phyloP scores from a whole-genome alignment of 2,888 invertebrate species.

The Fragum whitleyi region DNA sequence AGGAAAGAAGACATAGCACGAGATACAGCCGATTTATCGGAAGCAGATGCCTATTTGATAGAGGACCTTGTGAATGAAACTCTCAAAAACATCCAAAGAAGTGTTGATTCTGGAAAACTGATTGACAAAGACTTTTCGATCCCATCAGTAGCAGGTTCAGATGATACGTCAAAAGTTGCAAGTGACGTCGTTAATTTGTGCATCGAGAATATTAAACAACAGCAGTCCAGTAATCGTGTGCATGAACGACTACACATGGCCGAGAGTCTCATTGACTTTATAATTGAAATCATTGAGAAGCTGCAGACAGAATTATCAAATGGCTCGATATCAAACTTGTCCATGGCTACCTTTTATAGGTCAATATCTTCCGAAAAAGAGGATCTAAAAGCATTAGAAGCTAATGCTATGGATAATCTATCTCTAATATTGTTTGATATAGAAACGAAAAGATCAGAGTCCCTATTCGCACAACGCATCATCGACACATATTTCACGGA shows the following conservation, averaged over 20 bases:
- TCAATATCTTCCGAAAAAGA: constrained; percentile 40
- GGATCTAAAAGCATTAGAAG: constrained; percentile 51
- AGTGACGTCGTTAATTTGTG: constrained; percentile 41
- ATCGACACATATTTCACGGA: constrained; percentile 49
- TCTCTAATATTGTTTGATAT: constrained; percentile 37
- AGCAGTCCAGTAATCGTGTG: background rate
- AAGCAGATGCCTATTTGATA: constrained; percentile 50
- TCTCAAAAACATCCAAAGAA: constrained; percentile 61
- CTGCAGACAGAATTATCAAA: constrained; percentile 46
- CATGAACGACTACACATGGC: background rate
- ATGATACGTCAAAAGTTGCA: constrained; percentile 42
- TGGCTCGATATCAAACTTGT: constrained; percentile 52
- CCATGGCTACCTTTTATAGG: constrained; percentile 61
- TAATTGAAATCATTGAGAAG: constrained; percentile 44
- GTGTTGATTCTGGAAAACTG: constrained; percentile 59
- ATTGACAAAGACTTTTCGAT: constrained; percentile 56
- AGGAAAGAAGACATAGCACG: background rate
- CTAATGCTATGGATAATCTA: constrained; percentile 46
- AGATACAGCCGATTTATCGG: constrained; percentile 16
- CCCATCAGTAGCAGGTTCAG: constrained; percentile 48
- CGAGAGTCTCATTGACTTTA: constrained; percentile 51
- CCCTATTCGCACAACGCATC: constrained; percentile 51
- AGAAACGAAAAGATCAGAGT: constrained; percentile 28
- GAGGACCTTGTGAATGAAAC: constrained; percentile 64
- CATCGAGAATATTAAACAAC: constrained; percentile 36